Base-by-base conservation (phyloP, 2,797 vertebrate genomes). In the Threskiornis aethiopicus region DNA sequence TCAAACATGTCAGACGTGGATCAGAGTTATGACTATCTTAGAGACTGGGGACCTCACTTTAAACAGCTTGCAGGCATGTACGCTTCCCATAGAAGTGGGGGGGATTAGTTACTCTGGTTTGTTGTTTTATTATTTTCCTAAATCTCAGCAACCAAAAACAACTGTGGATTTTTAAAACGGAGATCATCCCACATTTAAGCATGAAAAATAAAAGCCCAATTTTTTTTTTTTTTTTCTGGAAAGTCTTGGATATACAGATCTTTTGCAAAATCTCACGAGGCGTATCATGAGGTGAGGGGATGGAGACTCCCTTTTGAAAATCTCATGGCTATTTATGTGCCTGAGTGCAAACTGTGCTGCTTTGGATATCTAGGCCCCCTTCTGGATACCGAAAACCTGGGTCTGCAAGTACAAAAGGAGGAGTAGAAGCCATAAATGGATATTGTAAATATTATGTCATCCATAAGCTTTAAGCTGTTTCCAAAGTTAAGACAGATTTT, bases 1-100 rank as follows among this genome's bases (percentile, higher is more conserved):
- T 99, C 99, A 2, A 78, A 18, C 4, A 13, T 9, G 5, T 97
- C 95, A 13, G 97, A 98, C 7, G 15, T 19, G 3, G 98, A 99
- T 80, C 91, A 95, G 41, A 97, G 76, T 79, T 95, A 97, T 3
- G 98, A 99, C 21, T 97, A 94, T 69, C 95, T 97, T 26, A 25
- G n/a, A 70, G 98, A 97, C 39, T 91, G 98, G 92, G 98, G 97
- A 58, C 98, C 98, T 55, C 94, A 71, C 31, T 96, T 98, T 84
- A 96, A 98, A 35, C 97, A 97, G 84, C 97, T 99, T 47, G 98
- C 98, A 2, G 97, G 96, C 10, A 98, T 98, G 98, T 98, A 98
- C 15, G 78, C 97, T 14, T 97, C 96, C 35, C 20, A 73, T 4
- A 55, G 51, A 44, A 94, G 66, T 28, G 10, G 24, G 39, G 33